Base-by-base conservation (phyloP, 2,888 invertebrate genomes). In the Tenthredo notha region DNA sequence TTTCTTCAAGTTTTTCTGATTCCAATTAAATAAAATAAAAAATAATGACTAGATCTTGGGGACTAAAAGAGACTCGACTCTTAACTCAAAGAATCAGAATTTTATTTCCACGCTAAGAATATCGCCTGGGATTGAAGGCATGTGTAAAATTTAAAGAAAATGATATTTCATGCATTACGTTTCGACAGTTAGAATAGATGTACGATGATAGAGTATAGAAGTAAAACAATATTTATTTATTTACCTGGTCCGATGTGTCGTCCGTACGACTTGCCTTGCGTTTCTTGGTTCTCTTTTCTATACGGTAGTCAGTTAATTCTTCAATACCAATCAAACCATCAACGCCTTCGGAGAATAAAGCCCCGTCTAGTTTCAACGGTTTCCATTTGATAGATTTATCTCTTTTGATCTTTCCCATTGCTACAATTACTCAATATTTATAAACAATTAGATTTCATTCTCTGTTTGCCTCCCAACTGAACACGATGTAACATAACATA, bases 321-420 rank as follows among this genome's bases (percentile, higher is more conserved):
- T 98, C 97, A 70, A 98, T 95, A 0, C 97, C 97, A 54, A 97
- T 95, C 86, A 98, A 95, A 15, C 96, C 96, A 87, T 96, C 96
- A 84, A 96, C 94, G 85, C 94, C 94, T 5, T 89, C 93, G 21
- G 93, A 93, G 67, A 94, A 90, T 85, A 95, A 89, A 86, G 93
- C 94, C 29, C 96, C 96, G 87, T 96, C 96, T 47, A 97, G 93
- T 86, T 95, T 94, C 0, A 97, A 95, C 6, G 96, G 95, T 89
- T 95, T 95, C 97, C 97, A 97, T 87, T 93, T 94, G 87, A 93
- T 89, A 92, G 91, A 83, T 94, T 86, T 87, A 93, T 94, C 88
- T 94, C 94, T 90, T 93, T 94, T 94, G 94, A 94, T 87, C 85
- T 92, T 83, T 47, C 83, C 83, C 83, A 83, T 83, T 43, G 2